Base-by-base conservation (phyloP, 2,113 vertebrate species). In the Pelobates fuscus region DNA sequence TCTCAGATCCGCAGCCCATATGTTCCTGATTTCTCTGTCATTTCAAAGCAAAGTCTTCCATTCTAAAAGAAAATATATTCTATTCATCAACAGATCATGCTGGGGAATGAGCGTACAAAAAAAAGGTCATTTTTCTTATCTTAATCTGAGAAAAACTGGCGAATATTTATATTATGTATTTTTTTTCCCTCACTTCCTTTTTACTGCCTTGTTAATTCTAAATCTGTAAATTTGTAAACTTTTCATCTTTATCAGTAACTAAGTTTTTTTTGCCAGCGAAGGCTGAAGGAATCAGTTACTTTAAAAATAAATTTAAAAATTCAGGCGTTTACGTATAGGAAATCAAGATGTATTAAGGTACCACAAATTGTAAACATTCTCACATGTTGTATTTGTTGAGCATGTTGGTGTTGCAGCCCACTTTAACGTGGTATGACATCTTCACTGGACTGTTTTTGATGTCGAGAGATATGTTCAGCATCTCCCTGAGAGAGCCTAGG, bases 11-110 rank as follows among this genome's bases (percentile, higher is more conserved):
- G 81, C 80, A 65, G 83, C 62, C 83, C 86, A 82, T 82, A 80
- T 86, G 84, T 88, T 89, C 84, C 84, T 90, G 81, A 89, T 91
- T 90, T 89, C 70, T 83, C 82, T 84, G 78, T 84, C 85, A 86
- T 90, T 87, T 87, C 84, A 86, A 88, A 90, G 82, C 78, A 55
- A 80, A 83, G 81, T 46, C 11, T 82, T 83, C 86, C 80, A 80
- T 84, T 85, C 81, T 81, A 84, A 87, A 80, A 84, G 84, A 82
- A 82, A 88, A 86, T 80, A 73, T 67, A 81, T 86, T 82, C 81
- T 84, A 81, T 83, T 85, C 82, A 85, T 84, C 41, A 63, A 79
- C 78, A 70, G 41, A 68, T 80, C 83, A 82, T 84, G 61, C 77
- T 67, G 79, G 76, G 74, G 73, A 54, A 52, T 55, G 75, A 81